Percentiles rank a stretch among this genome's conserved stretches.
Conservation (phyloP, 2,888 invertebrate genomes). For the Caenorhabditis imperialis region DNA sequence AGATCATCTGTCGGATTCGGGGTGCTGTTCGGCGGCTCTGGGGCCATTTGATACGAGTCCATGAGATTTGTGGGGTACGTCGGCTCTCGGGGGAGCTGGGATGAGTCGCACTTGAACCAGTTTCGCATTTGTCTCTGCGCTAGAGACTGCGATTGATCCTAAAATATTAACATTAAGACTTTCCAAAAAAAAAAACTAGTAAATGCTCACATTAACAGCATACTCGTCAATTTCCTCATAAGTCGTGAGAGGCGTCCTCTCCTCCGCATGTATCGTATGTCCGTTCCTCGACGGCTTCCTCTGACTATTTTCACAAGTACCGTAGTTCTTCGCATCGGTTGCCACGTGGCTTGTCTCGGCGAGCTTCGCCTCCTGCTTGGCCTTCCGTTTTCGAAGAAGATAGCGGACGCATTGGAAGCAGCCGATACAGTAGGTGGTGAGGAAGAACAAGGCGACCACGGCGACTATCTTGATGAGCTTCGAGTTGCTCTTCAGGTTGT, state of each 20-base stretch:
- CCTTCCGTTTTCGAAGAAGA: constrained; percentile 14
- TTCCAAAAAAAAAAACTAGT: neutral
- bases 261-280: constrained; percentile 39
- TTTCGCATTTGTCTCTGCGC: constrained; percentile 63
- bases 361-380: constrained; percentile 14
- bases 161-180: constrained; percentile 6
- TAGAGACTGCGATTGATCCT: constrained; percentile 53
- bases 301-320: constrained; percentile 34
- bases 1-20: constrained; percentile 26
- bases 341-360: constrained; percentile 38
- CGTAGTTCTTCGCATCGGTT: constrained; percentile 44
- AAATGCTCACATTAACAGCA: constrained; percentile 26
- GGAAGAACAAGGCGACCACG: constrained; percentile 59
- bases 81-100: constrained; percentile 73
- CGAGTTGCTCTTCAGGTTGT: constrained; percentile 53
- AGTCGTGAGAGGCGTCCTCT: constrained; percentile 40
- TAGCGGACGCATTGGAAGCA: constrained; percentile 50
- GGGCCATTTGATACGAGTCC: constrained; percentile 36
- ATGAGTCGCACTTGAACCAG: constrained; percentile 75
- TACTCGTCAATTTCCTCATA: constrained; percentile 50
- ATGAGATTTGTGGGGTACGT: constrained; percentile 46
- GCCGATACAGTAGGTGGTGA: constrained; percentile 68
- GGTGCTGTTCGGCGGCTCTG: constrained; percentile 12
- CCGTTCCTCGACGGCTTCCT: constrained; percentile 49
- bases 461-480: constrained; percentile 56